Conservation (phyloP, 1,140 invertebrate species). For the Drosophila parabipectinata region DNA sequence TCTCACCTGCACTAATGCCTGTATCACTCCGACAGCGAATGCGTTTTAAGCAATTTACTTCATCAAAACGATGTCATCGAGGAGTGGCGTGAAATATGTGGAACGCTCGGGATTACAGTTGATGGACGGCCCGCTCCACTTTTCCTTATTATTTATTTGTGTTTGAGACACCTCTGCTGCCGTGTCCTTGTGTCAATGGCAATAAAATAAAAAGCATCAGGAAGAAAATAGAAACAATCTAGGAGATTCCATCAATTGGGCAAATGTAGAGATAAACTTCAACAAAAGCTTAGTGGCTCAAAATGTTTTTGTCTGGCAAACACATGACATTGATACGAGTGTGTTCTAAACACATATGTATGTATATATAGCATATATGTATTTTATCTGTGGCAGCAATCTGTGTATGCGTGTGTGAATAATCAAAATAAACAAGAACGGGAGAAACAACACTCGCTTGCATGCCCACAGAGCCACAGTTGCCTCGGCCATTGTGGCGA, state of each 20-base stretch:
- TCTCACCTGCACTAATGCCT: conserved; percentile 7
- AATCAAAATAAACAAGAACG: conserved; percentile 73
- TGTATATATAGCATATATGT: conserved; percentile 11
- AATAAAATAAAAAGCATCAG: conserved; percentile 32
- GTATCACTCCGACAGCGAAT: conserved; percentile 24
- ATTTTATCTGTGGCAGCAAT: conserved; percentile 38
- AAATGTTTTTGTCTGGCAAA: conserved; percentile 72
- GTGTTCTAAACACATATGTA: not conserved
- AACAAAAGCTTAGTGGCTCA: conserved; percentile 79
- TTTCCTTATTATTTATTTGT: conserved; percentile 60
- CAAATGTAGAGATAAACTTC: conserved; percentile 77
- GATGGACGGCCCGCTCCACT: conserved; percentile 6
- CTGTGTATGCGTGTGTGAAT: conserved; percentile 42
- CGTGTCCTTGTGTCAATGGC: conserved; percentile 62
- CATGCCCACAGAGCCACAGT: conserved; percentile 36
- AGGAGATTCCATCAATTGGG: conserved; percentile 67
- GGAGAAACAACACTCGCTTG: conserved; percentile 8
- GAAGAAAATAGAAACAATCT: conserved; percentile 32
- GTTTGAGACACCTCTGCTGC: conserved; percentile 52
- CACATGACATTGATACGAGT: conserved; percentile 54
- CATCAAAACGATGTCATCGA: conserved; percentile 30
- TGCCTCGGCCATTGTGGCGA: conserved; percentile 57
- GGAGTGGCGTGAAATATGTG: conserved; percentile 53
- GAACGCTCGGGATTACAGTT: conserved; percentile 40
- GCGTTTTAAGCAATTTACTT: conserved; percentile 30